These are phyloP conservation scores for Aethina tumida DNA, from an alignment of 1,140 invertebrate genomes.

Conservation along the genomic window DNA sequence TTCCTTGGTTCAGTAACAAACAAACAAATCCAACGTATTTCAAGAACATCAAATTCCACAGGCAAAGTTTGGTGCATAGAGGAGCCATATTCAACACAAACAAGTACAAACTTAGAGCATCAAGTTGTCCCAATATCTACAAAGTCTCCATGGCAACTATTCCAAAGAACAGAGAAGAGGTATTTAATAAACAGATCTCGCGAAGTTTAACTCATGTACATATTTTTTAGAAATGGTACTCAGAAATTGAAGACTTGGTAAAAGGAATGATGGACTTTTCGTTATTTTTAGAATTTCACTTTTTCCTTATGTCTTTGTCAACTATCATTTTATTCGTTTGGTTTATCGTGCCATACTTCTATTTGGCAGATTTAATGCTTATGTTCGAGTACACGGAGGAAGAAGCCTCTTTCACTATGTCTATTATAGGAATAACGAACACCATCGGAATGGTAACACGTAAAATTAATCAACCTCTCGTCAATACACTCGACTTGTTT, in stretches of 20 bases:
- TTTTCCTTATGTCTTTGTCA: slow-evolving; percentile 68
- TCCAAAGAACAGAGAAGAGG: slow-evolving; percentile 63
- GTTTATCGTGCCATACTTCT: slow-evolving; percentile 88
- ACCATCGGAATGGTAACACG: slow-evolving; percentile 74
- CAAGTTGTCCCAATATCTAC: slow-evolving; percentile 84
- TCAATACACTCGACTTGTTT: slow-evolving; percentile 9
- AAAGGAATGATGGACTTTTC: slow-evolving; percentile 68
- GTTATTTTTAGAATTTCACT: slow-evolving; percentile 70
- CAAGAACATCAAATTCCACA: slow-evolving; percentile 62
- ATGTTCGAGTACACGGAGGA: slow-evolving; percentile 53
- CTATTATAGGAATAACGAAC: slow-evolving; percentile 75
- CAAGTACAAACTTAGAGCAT: slow-evolving; percentile 71
- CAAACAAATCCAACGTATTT: slow-evolving; percentile 55
- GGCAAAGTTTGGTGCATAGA: slow-evolving; percentile 67
- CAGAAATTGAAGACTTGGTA: slow-evolving; percentile 57
- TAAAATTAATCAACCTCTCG: background rate
- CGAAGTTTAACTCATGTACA: too few relatives aligned
- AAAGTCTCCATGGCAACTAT: slow-evolving; percentile 82
- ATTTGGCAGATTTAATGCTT: slow-evolving; percentile 63
- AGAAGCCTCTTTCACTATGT: slow-evolving; percentile 65
- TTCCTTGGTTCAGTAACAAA: slow-evolving; percentile 42
- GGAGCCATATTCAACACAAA: slow-evolving; percentile 72
- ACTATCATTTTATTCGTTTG: slow-evolving; percentile 80
- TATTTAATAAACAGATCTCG: too few relatives aligned
- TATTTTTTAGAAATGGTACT: slow-evolving; percentile 62